These are phyloP conservation scores for Hiodon tergisus DNA, from an alignment of 2,113 vertebrate genomes.

Conservation along the genomic window DNA sequence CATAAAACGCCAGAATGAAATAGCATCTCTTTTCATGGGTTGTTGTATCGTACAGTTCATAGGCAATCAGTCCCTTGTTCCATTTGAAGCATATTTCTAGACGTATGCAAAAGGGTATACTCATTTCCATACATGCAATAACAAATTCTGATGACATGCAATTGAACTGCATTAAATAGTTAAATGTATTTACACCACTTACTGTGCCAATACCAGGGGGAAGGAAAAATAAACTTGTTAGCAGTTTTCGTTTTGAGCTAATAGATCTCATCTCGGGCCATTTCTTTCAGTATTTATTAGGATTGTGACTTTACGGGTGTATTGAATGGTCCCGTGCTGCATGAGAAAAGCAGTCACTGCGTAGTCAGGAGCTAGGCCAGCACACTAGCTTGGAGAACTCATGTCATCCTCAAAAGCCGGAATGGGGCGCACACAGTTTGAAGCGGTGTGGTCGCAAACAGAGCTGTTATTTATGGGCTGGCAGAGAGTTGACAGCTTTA, in stretches of 20 bases:
- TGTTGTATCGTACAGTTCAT: too few species aligned
- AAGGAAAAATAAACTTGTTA: background rate
- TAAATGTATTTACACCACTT: too few species aligned
- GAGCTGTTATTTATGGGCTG: conserved; percentile 16
- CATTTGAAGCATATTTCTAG: too few species aligned
- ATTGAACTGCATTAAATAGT: too few species aligned
- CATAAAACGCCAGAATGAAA: too few species aligned
- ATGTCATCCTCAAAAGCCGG: conserved; percentile 33
- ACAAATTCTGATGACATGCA: too few species aligned
- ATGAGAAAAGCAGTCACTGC: conserved; percentile 22
- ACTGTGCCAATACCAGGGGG: background rate
- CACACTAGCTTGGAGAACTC: conserved; percentile 23
- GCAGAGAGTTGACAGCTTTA: conserved; percentile 24
- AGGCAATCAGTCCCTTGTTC: too few species aligned
- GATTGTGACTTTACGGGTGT: background rate
- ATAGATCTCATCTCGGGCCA: conserved; percentile 5
- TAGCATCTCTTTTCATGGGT: too few species aligned
- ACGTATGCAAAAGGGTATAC: too few species aligned
- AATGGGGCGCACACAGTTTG: conserved; percentile 18
- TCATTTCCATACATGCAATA: too few species aligned
- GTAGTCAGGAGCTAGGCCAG: conserved; percentile 10
- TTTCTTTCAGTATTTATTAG: conserved; percentile 7
- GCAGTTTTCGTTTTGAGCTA: conserved; percentile 9
- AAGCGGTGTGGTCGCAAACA: conserved; percentile 21
- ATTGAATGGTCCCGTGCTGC: conserved; percentile 9